phyloP scores from a whole-genome alignment of 2,888 invertebrate species.

The Adelphocoris suturalis region DNA sequence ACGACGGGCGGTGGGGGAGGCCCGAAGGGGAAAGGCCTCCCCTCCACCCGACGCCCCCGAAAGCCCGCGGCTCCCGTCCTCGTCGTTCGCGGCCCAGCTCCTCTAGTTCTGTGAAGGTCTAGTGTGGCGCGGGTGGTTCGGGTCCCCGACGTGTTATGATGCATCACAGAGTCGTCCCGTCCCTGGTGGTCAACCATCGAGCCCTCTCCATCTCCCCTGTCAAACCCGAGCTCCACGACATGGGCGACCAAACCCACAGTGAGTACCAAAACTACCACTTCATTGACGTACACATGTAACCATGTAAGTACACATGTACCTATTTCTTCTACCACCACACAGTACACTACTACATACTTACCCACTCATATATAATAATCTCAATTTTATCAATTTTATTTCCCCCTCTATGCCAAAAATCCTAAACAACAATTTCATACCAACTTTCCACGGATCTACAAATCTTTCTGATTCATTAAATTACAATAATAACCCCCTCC shows the following conservation, averaged over 20 bases:
- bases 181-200: slow-evolving; percentile 78
- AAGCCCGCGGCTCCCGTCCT: background rate
- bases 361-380: too few species aligned
- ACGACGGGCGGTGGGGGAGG: background rate
- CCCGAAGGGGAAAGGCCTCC: background rate
- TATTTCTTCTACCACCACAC: too few species aligned
- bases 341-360: too few species aligned
- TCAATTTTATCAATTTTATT: too few species aligned
- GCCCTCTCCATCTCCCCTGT: slow-evolving; percentile 80
- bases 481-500: too few species aligned
- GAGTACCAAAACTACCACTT: slow-evolving; percentile 49
- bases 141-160: slow-evolving; percentile 70
- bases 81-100: background rate
- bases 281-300: background rate
- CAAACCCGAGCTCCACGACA: slow-evolving; percentile 79
- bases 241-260: slow-evolving; percentile 75
- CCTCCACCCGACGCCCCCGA: too few species aligned
- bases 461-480: too few species aligned
- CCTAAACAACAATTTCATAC: too few species aligned
- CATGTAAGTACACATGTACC: background rate
- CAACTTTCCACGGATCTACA: too few species aligned
- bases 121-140: slow-evolving; percentile 45
- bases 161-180: slow-evolving; percentile 77
- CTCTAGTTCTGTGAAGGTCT: slow-evolving; percentile 44
- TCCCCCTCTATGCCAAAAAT: too few species aligned